These are phyloP conservation scores for Neotoxoptera formosana DNA, from an alignment of 1,140 invertebrate genomes.

Conservation along the genomic window DNA sequence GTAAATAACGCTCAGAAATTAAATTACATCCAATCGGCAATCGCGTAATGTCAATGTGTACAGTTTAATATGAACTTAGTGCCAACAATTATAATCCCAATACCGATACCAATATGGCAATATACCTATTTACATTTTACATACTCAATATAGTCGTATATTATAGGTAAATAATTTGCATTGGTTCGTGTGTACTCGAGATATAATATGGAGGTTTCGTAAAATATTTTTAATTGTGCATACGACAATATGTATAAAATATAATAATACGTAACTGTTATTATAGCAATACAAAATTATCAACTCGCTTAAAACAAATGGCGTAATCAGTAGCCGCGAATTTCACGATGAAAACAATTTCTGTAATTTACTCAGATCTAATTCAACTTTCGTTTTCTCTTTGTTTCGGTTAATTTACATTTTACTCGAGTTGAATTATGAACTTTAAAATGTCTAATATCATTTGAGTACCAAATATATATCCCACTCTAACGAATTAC, in stretches of 20 bases:
- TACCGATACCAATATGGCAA: neutral
- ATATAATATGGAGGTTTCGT: neutral
- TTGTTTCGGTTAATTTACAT: slow-evolving; percentile 49
- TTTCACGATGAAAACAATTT: slow-evolving; percentile 46
- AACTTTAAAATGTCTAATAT: slow-evolving; percentile 49
- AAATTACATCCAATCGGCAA: neutral
- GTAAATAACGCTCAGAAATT: neutral
- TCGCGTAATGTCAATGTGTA: neutral
- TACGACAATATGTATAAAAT: neutral
- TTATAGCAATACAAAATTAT: neutral
- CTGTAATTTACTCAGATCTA: slow-evolving; percentile 24
- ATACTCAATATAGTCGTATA: neutral
- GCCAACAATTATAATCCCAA: neutral
- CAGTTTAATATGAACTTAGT: neutral
- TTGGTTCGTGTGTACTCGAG: neutral
- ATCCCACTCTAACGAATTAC: slow-evolving; percentile 28
- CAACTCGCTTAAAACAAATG: neutral
- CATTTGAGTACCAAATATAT: slow-evolving; percentile 21
- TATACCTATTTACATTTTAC: neutral
- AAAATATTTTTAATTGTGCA: neutral
- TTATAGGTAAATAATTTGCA: neutral
- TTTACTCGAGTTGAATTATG: slow-evolving; percentile 44
- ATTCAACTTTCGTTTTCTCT: slow-evolving; percentile 28
- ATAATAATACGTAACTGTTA: neutral
- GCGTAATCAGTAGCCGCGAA: neutral